Evolutionary conservation across 92 coral and sea anemone genomes (phyloP).

Genomic region (Zoanthus gigantus): DNA sequence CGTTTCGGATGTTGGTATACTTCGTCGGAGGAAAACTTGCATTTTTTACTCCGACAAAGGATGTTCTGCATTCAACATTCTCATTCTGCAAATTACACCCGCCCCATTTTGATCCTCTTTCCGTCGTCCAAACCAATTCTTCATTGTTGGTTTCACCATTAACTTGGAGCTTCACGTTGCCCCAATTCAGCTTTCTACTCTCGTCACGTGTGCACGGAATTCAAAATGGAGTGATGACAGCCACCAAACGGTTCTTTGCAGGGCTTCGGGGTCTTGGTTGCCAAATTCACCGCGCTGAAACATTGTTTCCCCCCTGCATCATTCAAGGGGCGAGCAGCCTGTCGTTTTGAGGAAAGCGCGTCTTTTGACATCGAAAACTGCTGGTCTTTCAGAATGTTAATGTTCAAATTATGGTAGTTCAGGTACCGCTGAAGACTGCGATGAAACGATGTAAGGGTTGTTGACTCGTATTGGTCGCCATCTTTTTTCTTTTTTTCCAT

Average conservation of each 20-base stretch:
- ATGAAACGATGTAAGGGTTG: constrained; percentile 56
- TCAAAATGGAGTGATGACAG: constrained; percentile 67
- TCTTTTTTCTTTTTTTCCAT: constrained; percentile 42
- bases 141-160: constrained; percentile 30
- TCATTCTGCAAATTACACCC: too few relatives aligned
- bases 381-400: constrained; percentile 51
- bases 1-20: too few relatives aligned
- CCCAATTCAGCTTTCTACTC: constrained; percentile 57
- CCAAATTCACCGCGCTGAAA: constrained; percentile 31
- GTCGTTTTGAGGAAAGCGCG: constrained; percentile 7
- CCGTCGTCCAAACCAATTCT: constrained; percentile 4
- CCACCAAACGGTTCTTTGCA: constrained; percentile 73
- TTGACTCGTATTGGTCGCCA: constrained; percentile 51
- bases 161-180: constrained; percentile 49
- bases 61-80: too few relatives aligned
- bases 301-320: background rate
- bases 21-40: too few relatives aligned
- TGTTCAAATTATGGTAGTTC: constrained; percentile 35
- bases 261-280: constrained; percentile 52
- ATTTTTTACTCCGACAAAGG: too few relatives aligned
- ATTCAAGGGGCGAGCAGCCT: constrained; percentile 53
- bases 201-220: constrained; percentile 24
- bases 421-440: constrained; percentile 54
- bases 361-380: constrained; percentile 44
- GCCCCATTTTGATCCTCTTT: constrained; percentile 49